A percentile compares a stretch with the other conserved stretches of the same genome.
Conservation (phyloP, 2,888 invertebrate species). For the Melipona bicolor region DNA sequence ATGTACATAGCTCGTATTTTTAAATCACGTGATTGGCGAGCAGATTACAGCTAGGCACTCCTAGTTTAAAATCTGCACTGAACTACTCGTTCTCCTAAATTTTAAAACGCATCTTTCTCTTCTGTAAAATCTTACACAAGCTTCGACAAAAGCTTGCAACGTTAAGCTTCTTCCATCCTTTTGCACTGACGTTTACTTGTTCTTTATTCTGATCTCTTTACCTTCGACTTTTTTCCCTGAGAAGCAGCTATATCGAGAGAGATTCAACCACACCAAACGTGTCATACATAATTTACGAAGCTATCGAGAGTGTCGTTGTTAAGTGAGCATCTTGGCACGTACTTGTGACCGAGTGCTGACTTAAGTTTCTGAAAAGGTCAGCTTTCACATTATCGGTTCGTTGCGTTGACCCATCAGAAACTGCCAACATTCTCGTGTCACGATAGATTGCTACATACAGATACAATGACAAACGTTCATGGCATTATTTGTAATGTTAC, state of each 20-base stretch:
- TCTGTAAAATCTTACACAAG: background rate
- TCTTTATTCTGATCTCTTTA: background rate
- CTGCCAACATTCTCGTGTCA: background rate
- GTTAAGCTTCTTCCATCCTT: conserved; percentile 18
- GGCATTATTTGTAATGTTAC: too few species aligned
- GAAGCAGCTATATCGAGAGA: conserved; percentile 25
- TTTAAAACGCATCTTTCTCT: conserved; percentile 51
- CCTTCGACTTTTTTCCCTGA: background rate
- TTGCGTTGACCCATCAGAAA: background rate
- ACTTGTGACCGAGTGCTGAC: conserved; percentile 17
- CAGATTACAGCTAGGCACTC: conserved; percentile 53
- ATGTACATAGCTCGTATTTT: conserved; percentile 30
- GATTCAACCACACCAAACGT: conserved; percentile 28
- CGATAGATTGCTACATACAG: background rate
- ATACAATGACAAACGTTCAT: too few species aligned
- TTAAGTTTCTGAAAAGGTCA: background rate
- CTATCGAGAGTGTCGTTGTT: conserved; percentile 27
- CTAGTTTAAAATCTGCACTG: conserved; percentile 51
- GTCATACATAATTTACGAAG: conserved; percentile 58
- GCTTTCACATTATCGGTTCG: background rate
- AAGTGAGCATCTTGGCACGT: background rate
- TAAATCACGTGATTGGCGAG: conserved; percentile 45
- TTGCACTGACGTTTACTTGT: background rate
- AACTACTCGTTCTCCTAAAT: conserved; percentile 55
- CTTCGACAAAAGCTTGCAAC: background rate